phyloP scores from a whole-genome alignment of 1,140 invertebrate genomes.

The Drosophila biarmipes region DNA sequence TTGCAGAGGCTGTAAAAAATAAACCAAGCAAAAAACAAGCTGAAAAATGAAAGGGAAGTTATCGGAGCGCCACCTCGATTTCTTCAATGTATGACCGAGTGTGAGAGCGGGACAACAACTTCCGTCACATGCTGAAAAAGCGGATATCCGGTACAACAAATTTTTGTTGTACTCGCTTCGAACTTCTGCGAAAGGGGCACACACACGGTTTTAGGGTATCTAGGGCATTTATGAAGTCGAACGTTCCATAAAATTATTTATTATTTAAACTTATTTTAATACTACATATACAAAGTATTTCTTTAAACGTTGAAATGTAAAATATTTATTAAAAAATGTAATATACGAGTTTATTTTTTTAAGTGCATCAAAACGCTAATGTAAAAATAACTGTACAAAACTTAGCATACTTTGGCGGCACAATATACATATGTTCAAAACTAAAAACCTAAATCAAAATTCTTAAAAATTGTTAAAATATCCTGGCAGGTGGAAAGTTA shows the following conservation, averaged over 20 bases:
- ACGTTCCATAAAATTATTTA: not conserved
- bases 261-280: no score
- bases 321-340: no score
- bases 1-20: slow-evolving; percentile 45
- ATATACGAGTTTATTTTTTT: no score
- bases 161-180: slow-evolving; percentile 12
- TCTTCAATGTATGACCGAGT: not conserved
- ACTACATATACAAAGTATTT: no score
- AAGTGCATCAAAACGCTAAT: no score
- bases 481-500: no score
- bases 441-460: not conserved
- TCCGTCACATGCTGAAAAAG: slow-evolving; percentile 55
- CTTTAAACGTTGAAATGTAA: no score
- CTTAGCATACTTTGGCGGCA: no score
- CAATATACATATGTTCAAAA: no score
- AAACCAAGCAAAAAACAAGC: slow-evolving; percentile 23
- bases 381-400: no score
- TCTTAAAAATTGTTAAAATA: not conserved
- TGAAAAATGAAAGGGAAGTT: slow-evolving; percentile 43
- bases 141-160: slow-evolving; percentile 75
- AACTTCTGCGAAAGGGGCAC: not conserved
- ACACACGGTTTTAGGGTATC: not conserved
- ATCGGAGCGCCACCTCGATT: slow-evolving; percentile 22
- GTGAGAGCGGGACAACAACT: slow-evolving; percentile 25
- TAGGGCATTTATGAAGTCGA: not conserved